Evolutionary conservation across 2,888 invertebrate species (phyloP), one percentile per base, ranked within the genome.

Genomic region (Trilocha varians): DNA sequence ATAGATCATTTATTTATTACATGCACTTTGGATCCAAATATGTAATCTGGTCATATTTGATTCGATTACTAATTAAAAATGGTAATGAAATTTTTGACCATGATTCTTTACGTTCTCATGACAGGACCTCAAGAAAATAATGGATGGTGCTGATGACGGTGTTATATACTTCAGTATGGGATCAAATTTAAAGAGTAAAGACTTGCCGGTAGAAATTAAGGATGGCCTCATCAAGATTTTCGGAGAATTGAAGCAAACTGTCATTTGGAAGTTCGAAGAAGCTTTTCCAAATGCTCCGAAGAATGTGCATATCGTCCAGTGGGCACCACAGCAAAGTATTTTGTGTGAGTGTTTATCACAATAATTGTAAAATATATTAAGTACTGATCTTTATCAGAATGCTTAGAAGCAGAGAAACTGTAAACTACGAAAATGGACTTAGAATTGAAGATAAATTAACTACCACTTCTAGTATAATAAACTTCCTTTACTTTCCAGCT

Each of bases 181-280:
- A 1, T 68, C 75, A 1, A 69, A 67, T 32, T 47, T 75, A 15
- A 58, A 65, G 35, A 67, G 66, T 17, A 59, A 57, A 13, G 51
- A 58, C 0, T 54, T 78, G 48, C 61, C 72, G 1, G 52, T 57
- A 11, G 51, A 57, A 17, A 45, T 56, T 3, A 59, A 61, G 18
- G 46, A 51, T 1, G 46, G 50, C 2, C 55, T 86, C 2, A 37
- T 84, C 0, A 58, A 63, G 16, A 65, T 70, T 25, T 82, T 87
- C 40, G 53, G 70, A 2, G 57, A 50, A 15, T 49, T 87, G 33
- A 76, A 80, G 39, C 77, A 85, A 46, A 73, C 69, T 2, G 76
- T 87, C 0, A 36, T 87, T 2, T 85, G 83, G 85, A 86, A 83
- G 51, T 78, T 75, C 43, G 79, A 79, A 52, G 69, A 70, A 39